Evolutionary conservation across 2,797 vertebrate species (phyloP), one percentile per base, ranked within the genome.

Genomic region (Characodon lateralis): DNA sequence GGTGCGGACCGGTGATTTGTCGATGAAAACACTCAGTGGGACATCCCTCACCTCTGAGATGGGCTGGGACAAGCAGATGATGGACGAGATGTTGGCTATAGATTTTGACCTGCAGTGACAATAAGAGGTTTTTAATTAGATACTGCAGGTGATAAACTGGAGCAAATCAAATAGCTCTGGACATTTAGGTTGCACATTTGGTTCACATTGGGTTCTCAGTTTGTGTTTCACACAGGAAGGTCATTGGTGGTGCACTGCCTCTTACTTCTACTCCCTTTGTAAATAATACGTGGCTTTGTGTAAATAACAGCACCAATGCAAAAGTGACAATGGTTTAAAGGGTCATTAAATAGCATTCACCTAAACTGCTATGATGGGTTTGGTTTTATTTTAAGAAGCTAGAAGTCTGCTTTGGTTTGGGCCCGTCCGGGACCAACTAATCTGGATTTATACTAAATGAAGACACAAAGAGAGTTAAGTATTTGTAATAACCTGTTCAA

Each of bases 1-100:
- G 0, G 94, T 94, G 6, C 41, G 91, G 46, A 97, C 94, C 18
- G 83, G 73, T 28, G 96, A 95, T 72, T 94, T 95, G 10, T 99
- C 98, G 1, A 99, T 95, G 89, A 94, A 93, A 80, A 98, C 93
- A 50, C 90, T 94, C 78, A 96, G 92, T 9, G 91, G 90, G 28
- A 95, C 95, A 0, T 96, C 93, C 88, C 90, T 93, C 81, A 95
- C 89, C 81, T 91, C 90, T 24, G 93, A 87, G 74, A 95, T 93
- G 65, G 88, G 79, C 78, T 94, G 89, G 26, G 95, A 95, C 73
- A 93, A 81, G 79, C 94, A 96, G 80, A 95, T 89, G 76, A 96
- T 93, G 75, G 91, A 94, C 3, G 94, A 95, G 80, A 91, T 70
- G 0, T 92, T 94, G 66, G 88, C 94, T 78, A 86, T 85, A 12